Conservation (phyloP, 1,140 invertebrate genomes). For the Ridgeia piscesae region DNA sequence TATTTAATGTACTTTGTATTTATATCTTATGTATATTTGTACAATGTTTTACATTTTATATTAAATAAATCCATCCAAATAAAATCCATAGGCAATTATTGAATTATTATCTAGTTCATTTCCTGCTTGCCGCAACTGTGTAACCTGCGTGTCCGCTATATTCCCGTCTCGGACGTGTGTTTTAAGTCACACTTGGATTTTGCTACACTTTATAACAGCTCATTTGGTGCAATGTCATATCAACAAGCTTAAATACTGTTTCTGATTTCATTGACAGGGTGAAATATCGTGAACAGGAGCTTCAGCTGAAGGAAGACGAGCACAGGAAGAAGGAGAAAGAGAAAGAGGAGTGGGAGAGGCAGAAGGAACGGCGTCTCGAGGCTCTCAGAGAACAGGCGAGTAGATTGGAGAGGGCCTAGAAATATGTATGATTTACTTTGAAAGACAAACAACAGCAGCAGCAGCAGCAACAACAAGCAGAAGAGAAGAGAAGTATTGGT, state of each 20-base stretch:
- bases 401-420: background rate
- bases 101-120: too few species aligned
- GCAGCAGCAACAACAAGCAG: too few species aligned
- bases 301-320: slow-evolving; percentile 42
- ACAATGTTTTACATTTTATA: too few species aligned
- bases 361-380: slow-evolving; percentile 49
- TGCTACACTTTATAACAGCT: background rate
- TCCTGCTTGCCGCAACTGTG: too few species aligned
- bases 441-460: background rate
- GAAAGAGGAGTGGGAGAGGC: slow-evolving; percentile 38
- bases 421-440: background rate
- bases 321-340: slow-evolving; percentile 39
- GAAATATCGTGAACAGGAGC: slow-evolving; percentile 44
- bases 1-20: too few species aligned
- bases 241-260: background rate
- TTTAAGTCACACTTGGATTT: background rate
- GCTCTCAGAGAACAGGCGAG: slow-evolving; percentile 46
- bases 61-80: too few species aligned
- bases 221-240: background rate
- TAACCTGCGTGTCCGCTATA: background rate
- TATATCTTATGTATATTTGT: too few species aligned
- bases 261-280: slow-evolving; percentile 34
- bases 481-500: too few species aligned
- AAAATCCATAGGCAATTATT: too few species aligned
- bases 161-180: background rate